These are phyloP conservation scores for Drosophila lini DNA, from an alignment of 1,140 invertebrate species.

Conservation along the genomic window DNA sequence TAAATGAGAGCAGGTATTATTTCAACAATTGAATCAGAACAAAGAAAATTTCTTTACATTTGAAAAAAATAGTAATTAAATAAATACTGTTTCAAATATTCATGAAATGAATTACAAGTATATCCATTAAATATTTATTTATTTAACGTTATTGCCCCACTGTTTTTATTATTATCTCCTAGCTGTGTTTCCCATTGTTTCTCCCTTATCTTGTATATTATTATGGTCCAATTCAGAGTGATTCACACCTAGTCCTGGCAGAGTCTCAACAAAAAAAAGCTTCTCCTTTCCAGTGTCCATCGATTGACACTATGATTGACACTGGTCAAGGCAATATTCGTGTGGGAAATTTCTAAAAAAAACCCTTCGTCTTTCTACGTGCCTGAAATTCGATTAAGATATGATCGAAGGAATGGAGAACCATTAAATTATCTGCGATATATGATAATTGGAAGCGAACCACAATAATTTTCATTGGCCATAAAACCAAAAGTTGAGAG, in stretches of 20 bases:
- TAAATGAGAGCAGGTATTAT: neutral
- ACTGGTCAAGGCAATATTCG: constrained; percentile 15
- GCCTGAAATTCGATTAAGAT: constrained; percentile 23
- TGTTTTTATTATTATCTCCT: neutral
- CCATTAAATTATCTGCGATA: constrained; percentile 30
- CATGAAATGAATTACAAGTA: neutral
- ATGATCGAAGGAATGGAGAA: neutral
- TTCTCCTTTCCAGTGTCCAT: neutral
- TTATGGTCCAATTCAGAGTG: neutral
- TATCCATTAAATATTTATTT: too few species aligned
- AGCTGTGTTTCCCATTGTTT: neutral
- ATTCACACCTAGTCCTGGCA: neutral
- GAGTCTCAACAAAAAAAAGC: constrained; percentile 4
- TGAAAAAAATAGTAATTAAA: too few species aligned
- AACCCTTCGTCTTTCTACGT: constrained; percentile 27
- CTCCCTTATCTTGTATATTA: constrained; percentile 22
- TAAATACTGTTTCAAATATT: neutral
- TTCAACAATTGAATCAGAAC: neutral
- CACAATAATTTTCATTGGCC: constrained; percentile 33
- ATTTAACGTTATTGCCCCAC: neutral
- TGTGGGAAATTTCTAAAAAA: constrained; percentile 9
- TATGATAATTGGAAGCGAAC: constrained; percentile 40
- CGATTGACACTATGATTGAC: constrained; percentile 53
- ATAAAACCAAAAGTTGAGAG: constrained; percentile 28
- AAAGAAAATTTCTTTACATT: too few species aligned